Conservation (phyloP, 2,113 vertebrate species). For the Megaptera novaeangliae region DNA sequence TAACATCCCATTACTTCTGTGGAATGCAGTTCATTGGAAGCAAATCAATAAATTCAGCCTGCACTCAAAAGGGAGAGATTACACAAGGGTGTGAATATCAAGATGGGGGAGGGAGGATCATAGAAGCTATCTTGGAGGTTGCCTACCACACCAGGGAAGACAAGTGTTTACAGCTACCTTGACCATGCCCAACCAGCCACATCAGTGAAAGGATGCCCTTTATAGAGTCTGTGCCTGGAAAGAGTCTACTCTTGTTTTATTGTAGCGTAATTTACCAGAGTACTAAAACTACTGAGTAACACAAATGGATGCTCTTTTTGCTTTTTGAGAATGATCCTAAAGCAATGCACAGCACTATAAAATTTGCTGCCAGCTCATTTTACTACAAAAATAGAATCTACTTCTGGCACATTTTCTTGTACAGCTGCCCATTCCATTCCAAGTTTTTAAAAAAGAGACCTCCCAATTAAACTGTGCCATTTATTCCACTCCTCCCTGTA, state of each 20-base stretch:
- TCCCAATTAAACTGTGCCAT: neutral
- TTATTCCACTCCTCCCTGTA: neutral
- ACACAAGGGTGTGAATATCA: neutral
- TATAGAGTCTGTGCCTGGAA: neutral
- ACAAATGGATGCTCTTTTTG: neutral
- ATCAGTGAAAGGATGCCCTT: neutral
- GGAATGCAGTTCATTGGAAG: neutral
- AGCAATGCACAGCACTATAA: neutral
- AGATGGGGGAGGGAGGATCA: neutral
- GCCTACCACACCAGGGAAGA: neutral
- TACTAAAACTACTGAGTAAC: neutral
- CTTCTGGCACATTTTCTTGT: neutral
- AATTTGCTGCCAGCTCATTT: neutral
- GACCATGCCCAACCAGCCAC: neutral
- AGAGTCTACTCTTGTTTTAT: neutral
- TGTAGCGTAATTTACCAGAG: neutral
- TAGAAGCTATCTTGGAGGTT: fast-evolving
- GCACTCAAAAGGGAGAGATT: neutral
- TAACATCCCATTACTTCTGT: neutral
- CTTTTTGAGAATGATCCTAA: neutral
- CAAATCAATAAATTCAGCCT: neutral
- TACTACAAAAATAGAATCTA: neutral
- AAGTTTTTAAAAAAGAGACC: neutral
- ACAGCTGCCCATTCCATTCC: neutral
- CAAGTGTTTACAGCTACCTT: neutral